Evolutionary conservation across 2,113 vertebrate genomes (phyloP), one percentile per base, ranked within the genome.

Genomic region (Alaudala cheleensis): DNA sequence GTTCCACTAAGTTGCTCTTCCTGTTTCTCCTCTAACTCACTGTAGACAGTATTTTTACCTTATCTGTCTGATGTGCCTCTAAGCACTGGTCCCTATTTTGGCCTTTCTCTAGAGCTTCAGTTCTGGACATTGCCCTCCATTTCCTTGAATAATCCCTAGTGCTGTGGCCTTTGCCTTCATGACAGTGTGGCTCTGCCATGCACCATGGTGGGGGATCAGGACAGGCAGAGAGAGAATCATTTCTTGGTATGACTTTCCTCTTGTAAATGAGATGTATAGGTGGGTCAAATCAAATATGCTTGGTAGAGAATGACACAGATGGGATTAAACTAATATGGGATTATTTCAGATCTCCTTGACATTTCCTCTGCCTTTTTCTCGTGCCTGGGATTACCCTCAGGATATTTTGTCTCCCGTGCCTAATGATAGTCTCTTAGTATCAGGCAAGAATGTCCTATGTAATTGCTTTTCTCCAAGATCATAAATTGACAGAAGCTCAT

Each of bases 281-380:
- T 93, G 26, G 9, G 14, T 76, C 86, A 74, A 84, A 90, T 91
- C 82, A 91, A 83, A 34, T 29, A 9, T 65, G 19, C 44, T 44
- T 81, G 25, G 28, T 74, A 31, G 40, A 88, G 14, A n/a, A 26
- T n/a, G 44, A 29, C 24, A 57, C 50, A 83, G 50, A 37, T 14
- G 24, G 37, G 51, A 82, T 94, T 93, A 91, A 86, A 90, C 7
- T 71, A 74, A 39, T 89, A 77, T 42, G 67, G 80, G 53, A 88
- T 93, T 88, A 90, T 81, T 84, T 70, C 86, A 79, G 14, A 60
- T 49, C 72, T 89, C 74, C 80, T 93, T 93, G 86, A 92, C 34
- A 50, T 79, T 96, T 82, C 42, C n/a, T 88, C 82, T 7, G 40
- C 62, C 61, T 87, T 91, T 91, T 90, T 88, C n/a, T 91, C 31